phyloP scores from a whole-genome alignment of 64 coral and sea anemone species.

The Exaiptasia diaphana region DNA sequence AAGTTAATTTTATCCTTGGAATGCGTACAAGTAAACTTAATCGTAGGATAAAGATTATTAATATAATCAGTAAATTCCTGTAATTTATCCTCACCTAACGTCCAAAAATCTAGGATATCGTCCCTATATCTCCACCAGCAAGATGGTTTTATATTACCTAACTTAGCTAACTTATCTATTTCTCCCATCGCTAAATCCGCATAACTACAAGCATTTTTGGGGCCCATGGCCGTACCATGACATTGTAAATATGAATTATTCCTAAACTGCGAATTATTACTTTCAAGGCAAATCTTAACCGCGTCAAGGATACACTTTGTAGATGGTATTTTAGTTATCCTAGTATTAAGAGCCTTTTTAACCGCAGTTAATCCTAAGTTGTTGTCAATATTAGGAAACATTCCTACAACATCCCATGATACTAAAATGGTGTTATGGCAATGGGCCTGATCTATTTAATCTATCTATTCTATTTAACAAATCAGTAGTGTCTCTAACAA shows the following conservation, averaged over 20 bases:
- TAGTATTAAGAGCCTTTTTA: not conserved
- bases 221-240: constrained; percentile 14
- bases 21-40: not conserved
- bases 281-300: constrained; percentile 8
- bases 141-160: not conserved
- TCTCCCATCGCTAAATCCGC: constrained; percentile 34
- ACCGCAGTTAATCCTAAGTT: not conserved
- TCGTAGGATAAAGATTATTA: constrained; percentile 10
- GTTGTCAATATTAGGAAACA: constrained; percentile 12
- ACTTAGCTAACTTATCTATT: constrained; percentile 25
- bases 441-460: not conserved
- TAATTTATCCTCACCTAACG: not conserved
- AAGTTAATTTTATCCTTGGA: not conserved
- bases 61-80: constrained; percentile 12
- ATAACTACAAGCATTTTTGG: not conserved
- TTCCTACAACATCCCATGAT: not conserved
- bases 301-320: constrained; percentile 4
- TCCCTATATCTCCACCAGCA: constrained; percentile 36
- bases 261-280: constrained; percentile 1
- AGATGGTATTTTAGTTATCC: not conserved
- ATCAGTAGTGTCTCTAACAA: constrained; percentile 36
- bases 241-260: not conserved
- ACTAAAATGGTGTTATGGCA: constrained; percentile 10
- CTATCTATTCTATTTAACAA: constrained; percentile 6
- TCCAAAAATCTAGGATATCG: constrained; percentile 34